Percentiles rank a stretch among this genome's conserved stretches.
Conservation (phyloP, 2,888 invertebrate species). For the Baronia brevicornis region DNA sequence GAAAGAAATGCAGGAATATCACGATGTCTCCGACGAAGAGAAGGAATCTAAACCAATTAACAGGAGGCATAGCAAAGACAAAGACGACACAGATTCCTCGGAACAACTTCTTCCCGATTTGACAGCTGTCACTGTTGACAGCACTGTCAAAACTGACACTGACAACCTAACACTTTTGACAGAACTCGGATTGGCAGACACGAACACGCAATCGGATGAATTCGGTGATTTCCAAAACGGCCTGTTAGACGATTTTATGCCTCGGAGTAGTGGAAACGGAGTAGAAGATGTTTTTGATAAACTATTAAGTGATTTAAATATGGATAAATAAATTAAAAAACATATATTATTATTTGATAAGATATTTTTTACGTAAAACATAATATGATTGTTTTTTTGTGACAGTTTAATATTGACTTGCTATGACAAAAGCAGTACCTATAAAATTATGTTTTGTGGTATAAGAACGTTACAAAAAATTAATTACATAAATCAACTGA, state of each 20-base stretch:
- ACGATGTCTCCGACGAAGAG: conserved; percentile 51
- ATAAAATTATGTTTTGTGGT: not conserved
- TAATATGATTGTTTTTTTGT: conserved; percentile 14
- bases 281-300: conserved; percentile 62
- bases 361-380: conserved; percentile 2
- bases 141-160: conserved; percentile 33
- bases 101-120: conserved; percentile 55
- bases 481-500: no score
- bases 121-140: conserved; percentile 21
- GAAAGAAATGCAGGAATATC: conserved; percentile 65
- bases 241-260: conserved; percentile 40
- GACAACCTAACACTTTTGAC: conserved; percentile 65
- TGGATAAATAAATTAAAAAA: conserved; percentile 34
- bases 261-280: conserved; percentile 31
- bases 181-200: conserved; percentile 75
- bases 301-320: conserved; percentile 52
- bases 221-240: conserved; percentile 68
- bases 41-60: conserved; percentile 57
- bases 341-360: conserved; percentile 10
- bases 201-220: conserved; percentile 41
- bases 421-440: not conserved
- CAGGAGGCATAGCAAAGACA: conserved; percentile 48
- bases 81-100: conserved; percentile 45
- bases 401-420: conserved; percentile 1
- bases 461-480: no score